These are phyloP conservation scores for Neotoma lepida DNA, from an alignment of 2,113 vertebrate genomes.

Conservation along the genomic window DNA sequence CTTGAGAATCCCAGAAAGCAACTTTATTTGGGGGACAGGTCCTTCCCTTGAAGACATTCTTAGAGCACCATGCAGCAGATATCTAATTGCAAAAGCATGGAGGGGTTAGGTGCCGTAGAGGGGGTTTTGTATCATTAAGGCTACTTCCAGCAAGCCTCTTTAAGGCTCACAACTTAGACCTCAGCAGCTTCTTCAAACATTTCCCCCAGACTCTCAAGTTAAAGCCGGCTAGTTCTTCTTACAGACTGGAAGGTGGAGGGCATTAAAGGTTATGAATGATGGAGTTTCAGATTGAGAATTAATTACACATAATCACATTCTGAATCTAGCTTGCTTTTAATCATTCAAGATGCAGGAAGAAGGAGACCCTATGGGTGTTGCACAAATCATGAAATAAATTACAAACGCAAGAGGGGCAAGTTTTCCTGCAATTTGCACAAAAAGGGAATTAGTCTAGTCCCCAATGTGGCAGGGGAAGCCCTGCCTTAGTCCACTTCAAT, in stretches of 20 bases:
- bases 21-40: constrained; percentile 69
- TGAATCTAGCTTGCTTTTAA: constrained; percentile 63
- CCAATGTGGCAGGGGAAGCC: not conserved
- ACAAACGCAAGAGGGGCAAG: constrained; percentile 38
- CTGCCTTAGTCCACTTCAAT: not conserved
- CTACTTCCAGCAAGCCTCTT: not conserved
- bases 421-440: constrained; percentile 11
- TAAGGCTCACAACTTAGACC: not conserved
- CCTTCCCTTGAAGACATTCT: constrained; percentile 67
- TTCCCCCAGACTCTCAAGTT: not conserved
- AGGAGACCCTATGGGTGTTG: not conserved
- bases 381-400: constrained; percentile 65
- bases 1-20: constrained; percentile 64
- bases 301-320: constrained; percentile 59
- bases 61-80: not conserved
- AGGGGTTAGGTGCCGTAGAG: not conserved
- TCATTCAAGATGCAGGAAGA: constrained; percentile 60
- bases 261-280: constrained; percentile 20
- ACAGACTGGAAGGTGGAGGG: not conserved
- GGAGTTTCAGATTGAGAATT: constrained; percentile 54
- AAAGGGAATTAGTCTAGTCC: not conserved
- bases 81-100: constrained; percentile 44
- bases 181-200: constrained; percentile 18
- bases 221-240: not conserved
- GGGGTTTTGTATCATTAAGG: not conserved